A percentile compares a stretch with the other conserved stretches of the same genome.
Evolutionary conservation across 2,113 vertebrate species (phyloP).

Genomic region (Coptodon bakossiorum): DNA sequence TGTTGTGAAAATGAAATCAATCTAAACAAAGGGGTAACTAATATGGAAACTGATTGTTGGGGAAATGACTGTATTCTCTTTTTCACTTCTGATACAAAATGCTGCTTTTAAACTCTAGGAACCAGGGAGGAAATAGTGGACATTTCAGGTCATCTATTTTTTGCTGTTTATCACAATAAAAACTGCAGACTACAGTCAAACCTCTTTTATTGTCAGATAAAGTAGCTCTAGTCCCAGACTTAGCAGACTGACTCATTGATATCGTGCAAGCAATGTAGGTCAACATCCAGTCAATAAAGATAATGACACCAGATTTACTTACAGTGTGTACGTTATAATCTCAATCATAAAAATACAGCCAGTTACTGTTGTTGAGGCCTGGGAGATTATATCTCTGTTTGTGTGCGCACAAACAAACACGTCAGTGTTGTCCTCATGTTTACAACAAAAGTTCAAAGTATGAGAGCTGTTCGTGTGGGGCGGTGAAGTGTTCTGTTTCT

Average conservation of each 20-base stretch:
- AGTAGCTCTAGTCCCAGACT: neutral
- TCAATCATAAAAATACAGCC: neutral
- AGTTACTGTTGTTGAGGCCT: neutral
- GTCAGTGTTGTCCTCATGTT: neutral
- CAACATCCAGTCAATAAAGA: slow-evolving; percentile 39
- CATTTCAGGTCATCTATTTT: neutral
- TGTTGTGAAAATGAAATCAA: neutral
- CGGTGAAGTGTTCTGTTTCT: neutral
- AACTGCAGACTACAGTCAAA: neutral
- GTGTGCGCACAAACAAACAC: neutral
- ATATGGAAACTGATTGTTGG: neutral
- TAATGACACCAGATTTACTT: slow-evolving; percentile 17
- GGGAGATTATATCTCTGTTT: neutral
- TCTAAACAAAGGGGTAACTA: neutral
- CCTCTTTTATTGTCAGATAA: neutral
- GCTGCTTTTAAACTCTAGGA: neutral
- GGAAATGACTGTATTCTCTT: neutral
- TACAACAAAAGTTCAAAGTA: neutral
- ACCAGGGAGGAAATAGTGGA: neutral
- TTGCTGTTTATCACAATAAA: neutral
- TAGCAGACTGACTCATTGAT: slow-evolving; percentile 13
- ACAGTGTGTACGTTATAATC: neutral
- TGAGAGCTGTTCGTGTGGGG: neutral
- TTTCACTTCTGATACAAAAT: neutral
- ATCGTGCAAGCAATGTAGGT: neutral